Evolutionary conservation across 1,140 invertebrate species (phyloP), one percentile per base, ranked within the genome.

Genomic region (Drosophila auraria): DNA sequence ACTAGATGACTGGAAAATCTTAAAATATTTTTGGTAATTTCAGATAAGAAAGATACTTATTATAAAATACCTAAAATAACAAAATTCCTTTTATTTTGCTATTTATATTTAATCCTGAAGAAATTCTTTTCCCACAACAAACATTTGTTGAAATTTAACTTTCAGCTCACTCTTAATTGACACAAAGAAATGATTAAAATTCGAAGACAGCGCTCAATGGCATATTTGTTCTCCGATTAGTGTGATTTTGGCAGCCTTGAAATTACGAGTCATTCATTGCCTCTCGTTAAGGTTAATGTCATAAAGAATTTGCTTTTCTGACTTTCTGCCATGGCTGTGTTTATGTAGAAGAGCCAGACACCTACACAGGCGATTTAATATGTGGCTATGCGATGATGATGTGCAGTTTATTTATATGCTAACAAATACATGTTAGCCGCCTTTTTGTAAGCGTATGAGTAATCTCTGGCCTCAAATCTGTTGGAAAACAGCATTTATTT

Each of bases 261-360:
- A 77, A 78, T 78, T 70, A 54, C 75, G 74, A 78, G 54, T 73
- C 65, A 66, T 83, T 87, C 83, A 80, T 87, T 75, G 83, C 53
- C 80, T 72, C 58, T 72, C 66, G 63, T 80, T 87, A 87, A 87
- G 83, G 83, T 87, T 75, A 87, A 84, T 90, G 84, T 78, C 78
- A 86, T 71, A 68, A 79, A 87, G 60, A 79, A 82, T 66, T 68
- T 78, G 44, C 53, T 78, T 57, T 53, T 77, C 78, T 66, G 56
- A 42, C 69, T 71, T 68, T 73, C 73, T 57, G 36, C 60, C 62
- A 70, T 80, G 60, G 49, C 60, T 63, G 72, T 87, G 82, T 83
- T 87, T 82, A 61, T 82, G 72, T 79, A 47, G 63, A 70, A 30
- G 54, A 27, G 65, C 42, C 53, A 73, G 40, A 74, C 68, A 74